phyloP scores from a whole-genome alignment of 2,113 vertebrate genomes.

The Anseranas semipalmata region DNA sequence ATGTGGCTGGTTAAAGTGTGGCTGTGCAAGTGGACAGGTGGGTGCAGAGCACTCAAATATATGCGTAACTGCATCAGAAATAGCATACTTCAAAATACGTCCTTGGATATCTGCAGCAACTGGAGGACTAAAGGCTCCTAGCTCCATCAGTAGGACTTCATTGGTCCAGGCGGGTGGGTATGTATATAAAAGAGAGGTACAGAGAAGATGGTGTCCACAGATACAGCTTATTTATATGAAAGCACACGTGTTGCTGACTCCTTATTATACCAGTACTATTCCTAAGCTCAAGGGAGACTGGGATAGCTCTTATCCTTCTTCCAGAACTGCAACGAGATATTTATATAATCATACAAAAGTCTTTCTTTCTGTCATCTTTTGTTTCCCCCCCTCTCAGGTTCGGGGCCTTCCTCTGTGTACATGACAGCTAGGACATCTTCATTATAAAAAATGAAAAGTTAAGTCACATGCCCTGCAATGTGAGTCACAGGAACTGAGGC shows the following conservation, averaged over 20 bases:
- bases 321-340: neutral
- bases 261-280: neutral
- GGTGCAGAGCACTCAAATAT: neutral
- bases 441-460: neutral
- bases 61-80: neutral
- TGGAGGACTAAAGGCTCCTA: neutral
- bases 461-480: neutral
- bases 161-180: neutral
- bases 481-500: neutral
- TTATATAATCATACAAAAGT: neutral
- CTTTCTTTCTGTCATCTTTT: neutral
- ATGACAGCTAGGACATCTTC: neutral
- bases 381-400: too few relatives aligned
- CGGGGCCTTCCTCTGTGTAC: neutral
- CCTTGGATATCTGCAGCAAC: neutral
- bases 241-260: neutral
- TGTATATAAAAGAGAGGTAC: neutral
- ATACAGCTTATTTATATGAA: neutral
- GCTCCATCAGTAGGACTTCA: neutral
- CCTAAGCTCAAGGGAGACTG: neutral
- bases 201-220: neutral
- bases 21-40: neutral
- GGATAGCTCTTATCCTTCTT: neutral
- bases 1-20: neutral
- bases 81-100: neutral